Conservation (phyloP, 1,140 invertebrate species). For the Elysia chlorotica region DNA sequence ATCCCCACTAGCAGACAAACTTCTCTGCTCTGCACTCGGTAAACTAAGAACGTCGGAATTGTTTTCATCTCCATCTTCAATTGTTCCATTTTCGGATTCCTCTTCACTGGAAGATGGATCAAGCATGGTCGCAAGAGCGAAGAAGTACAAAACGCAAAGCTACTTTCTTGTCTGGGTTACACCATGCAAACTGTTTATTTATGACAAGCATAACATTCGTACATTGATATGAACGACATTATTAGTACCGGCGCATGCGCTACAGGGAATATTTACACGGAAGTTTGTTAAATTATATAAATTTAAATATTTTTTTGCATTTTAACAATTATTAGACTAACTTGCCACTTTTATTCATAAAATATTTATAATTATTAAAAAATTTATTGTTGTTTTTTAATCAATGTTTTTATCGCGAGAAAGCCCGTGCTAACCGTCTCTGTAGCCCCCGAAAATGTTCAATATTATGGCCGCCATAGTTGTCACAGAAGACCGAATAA, state of each 20-base stretch:
- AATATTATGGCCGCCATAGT: slow-evolving; percentile 29
- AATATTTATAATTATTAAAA: background rate
- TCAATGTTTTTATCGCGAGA: slow-evolving; percentile 13
- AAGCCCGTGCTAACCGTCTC: slow-evolving; percentile 21
- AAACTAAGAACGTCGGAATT: slow-evolving; percentile 61
- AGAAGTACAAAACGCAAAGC: background rate
- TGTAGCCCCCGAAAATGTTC: slow-evolving; percentile 22
- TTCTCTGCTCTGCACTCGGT: slow-evolving; percentile 57
- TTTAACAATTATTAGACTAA: background rate
- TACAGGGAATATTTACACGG: background rate
- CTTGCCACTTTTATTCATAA: background rate
- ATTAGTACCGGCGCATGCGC: slow-evolving; percentile 34
- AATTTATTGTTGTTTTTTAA: background rate
- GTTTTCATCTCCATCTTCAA: slow-evolving; percentile 59
- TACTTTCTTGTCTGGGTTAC: background rate
- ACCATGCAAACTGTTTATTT: background rate
- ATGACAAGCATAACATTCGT: too few relatives aligned
- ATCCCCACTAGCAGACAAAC: slow-evolving; percentile 62
- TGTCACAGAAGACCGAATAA: background rate
- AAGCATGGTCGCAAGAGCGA: slow-evolving; percentile 57
- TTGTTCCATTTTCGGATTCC: slow-evolving; percentile 56
- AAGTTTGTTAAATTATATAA: background rate
- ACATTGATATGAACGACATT: slow-evolving; percentile 19
- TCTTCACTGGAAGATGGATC: slow-evolving; percentile 67
- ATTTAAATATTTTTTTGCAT: too few relatives aligned